Conservation (phyloP, 2,888 invertebrate species). For the Cylloceria caligata region DNA sequence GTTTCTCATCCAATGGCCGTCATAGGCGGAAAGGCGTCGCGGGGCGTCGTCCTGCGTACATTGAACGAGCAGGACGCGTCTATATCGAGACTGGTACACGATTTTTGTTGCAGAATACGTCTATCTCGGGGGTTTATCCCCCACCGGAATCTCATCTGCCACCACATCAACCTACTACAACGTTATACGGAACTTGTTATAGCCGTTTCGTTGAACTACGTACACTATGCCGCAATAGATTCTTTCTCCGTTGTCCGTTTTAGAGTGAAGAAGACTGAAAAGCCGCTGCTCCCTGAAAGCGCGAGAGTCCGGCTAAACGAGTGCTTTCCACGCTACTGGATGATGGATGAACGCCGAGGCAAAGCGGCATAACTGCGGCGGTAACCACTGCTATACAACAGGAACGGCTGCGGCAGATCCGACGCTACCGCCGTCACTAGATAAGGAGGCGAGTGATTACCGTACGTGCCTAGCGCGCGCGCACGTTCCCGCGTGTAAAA, state of each 20-base stretch:
- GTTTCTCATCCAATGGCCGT: conserved; percentile 62
- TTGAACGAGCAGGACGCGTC: background rate
- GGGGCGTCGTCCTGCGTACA: conserved; percentile 53
- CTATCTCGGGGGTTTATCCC: conserved; percentile 5
- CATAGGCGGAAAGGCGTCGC: conserved; percentile 32
- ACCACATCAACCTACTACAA: conserved; percentile 13
- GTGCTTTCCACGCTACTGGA: conserved; percentile 79
- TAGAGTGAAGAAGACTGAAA: conserved; percentile 35
- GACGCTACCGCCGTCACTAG: conserved; percentile 74
- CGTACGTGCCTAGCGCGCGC: conserved; percentile 59
- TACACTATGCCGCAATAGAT: conserved; percentile 5
- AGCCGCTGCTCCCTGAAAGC: conserved; percentile 52
- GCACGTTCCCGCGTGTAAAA: conserved; percentile 26
- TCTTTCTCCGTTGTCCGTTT: background rate
- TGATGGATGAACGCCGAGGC: conserved; percentile 79
- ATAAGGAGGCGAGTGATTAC: conserved; percentile 74
- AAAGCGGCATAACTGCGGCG: conserved; percentile 65
- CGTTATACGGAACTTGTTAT: background rate
- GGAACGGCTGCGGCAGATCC: conserved; percentile 53
- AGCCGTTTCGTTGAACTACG: conserved; percentile 2
- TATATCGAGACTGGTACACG: background rate
- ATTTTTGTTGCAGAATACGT: conserved; percentile 19
- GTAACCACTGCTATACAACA: conserved; percentile 54
- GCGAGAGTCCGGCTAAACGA: conserved; percentile 71
- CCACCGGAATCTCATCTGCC: conserved; percentile 6